Percentiles rank a stretch among this genome's conserved stretches.
These are phyloP conservation scores for Dasyurus viverrinus DNA, from an alignment of 2,113 vertebrate genomes.

Conservation along the genomic window DNA sequence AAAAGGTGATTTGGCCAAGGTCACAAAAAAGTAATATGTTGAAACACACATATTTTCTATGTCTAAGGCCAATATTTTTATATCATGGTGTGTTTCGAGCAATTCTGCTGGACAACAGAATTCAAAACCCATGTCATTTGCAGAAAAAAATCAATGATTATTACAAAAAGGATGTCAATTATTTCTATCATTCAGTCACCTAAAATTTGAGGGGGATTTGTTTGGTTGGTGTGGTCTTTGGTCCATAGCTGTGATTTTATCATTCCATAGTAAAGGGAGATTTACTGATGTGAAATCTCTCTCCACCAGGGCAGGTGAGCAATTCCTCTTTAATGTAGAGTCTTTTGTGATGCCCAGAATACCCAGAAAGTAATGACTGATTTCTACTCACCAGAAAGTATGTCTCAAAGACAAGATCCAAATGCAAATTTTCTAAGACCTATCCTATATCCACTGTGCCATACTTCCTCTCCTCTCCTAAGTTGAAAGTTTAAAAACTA, in stretches of 20 bases:
- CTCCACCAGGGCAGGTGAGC: neutral
- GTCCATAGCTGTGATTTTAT: neutral
- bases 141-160: neutral
- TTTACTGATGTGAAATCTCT: neutral
- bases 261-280: neutral
- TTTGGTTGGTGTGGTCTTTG: neutral
- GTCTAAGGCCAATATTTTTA: neutral
- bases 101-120: neutral
- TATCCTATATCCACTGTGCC: neutral
- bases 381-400: neutral
- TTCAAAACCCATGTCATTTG: neutral
- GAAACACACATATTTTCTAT: neutral
- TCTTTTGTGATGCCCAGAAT: neutral
- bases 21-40: neutral
- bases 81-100: neutral
- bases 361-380: neutral
- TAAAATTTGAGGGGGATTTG: neutral
- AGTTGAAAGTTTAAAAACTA: neutral
- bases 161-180: neutral
- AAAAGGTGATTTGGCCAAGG: neutral
- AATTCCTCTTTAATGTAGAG: neutral
- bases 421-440: neutral
- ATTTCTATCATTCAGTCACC: neutral
- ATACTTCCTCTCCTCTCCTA: neutral
- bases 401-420: neutral